Base-by-base conservation (phyloP, 2,113 vertebrate species). In the Strix uralensis region DNA sequence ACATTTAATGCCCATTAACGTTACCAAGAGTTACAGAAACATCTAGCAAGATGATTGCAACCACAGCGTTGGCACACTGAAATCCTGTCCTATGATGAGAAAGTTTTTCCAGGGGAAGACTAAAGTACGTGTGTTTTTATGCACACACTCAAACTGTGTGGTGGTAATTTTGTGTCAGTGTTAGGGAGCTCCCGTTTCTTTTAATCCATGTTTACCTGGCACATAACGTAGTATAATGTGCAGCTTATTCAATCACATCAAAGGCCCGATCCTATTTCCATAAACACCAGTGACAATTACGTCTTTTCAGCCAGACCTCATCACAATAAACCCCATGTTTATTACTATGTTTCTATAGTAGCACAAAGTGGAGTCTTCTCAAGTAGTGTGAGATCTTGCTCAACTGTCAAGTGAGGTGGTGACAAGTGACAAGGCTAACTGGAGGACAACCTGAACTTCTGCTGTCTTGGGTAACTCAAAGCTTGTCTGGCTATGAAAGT, bases 261-360 rank as follows among this genome's bases (percentile, higher is more conserved):
- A 94, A 97, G 49, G 49, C 49, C 58, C 0, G 0, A 13, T n/a
- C 21, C 29, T 65, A 21, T 96, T 92, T 94, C 49, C 85, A 63
- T 91, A 75, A 95, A 85, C 81, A 91, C 63, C 86, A 86, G 83
- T n/a, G 88, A 40, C 34, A 81, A 69, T 96, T 89, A 84, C 0
- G 81, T 36, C 57, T 91, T 78, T 95, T 75, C 65, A 86, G 40
- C 77, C 92, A 72, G 65, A 27, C 13, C 86, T 87, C 73, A 32
- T 55, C 57, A 65, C 87, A 82, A 38, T 51, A 78, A 91, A 63
- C 30, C 23, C 44, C 10, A 2, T 52, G 44, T 32, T 95, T 90
- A 1, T 81, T 91, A 18, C 71, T 40, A 0, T 15, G 29, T 59
- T 92, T 93, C 88, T 79, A 34, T 92, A 92, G 86, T 65, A 91